phyloP scores from a whole-genome alignment of 2,888 invertebrate genomes.

The Herminia tarsipennalis region DNA sequence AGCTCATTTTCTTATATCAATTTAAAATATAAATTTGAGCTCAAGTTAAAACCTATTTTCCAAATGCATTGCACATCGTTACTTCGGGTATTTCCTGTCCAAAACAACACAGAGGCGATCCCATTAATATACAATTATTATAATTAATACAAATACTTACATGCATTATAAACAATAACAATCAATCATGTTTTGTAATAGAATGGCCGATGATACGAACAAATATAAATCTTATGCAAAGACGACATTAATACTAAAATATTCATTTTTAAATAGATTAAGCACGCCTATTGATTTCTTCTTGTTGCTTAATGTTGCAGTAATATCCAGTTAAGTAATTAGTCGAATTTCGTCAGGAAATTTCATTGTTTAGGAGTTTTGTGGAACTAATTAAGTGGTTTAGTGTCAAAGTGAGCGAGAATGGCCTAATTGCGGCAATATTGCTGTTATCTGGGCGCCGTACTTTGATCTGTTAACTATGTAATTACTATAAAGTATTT shows the following conservation, averaged over 20 bases:
- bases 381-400: constrained; percentile 25
- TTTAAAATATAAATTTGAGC: no score
- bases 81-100: neutral
- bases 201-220: constrained; percentile 1
- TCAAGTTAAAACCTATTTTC: no score
- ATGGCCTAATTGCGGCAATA: constrained; percentile 23
- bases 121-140: constrained; percentile 3
- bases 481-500: constrained; percentile 2
- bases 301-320: constrained; percentile 25
- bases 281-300: constrained; percentile 14
- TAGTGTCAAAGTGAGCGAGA: constrained; percentile 15
- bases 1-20: no score
- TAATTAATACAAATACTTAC: constrained; percentile 4
- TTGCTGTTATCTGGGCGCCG: constrained; percentile 7
- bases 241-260: constrained; percentile 13
- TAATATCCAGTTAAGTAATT: constrained; percentile 22
- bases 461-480: neutral
- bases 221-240: constrained; percentile 12
- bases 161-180: neutral
- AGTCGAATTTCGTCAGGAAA: constrained; percentile 21
- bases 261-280: constrained; percentile 18
- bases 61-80: no score
- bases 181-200: constrained; percentile 14
- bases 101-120: neutral
- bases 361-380: constrained; percentile 18